Conservation (phyloP, 2,113 vertebrate genomes). For the Paradoxurus hermaphroditus region DNA sequence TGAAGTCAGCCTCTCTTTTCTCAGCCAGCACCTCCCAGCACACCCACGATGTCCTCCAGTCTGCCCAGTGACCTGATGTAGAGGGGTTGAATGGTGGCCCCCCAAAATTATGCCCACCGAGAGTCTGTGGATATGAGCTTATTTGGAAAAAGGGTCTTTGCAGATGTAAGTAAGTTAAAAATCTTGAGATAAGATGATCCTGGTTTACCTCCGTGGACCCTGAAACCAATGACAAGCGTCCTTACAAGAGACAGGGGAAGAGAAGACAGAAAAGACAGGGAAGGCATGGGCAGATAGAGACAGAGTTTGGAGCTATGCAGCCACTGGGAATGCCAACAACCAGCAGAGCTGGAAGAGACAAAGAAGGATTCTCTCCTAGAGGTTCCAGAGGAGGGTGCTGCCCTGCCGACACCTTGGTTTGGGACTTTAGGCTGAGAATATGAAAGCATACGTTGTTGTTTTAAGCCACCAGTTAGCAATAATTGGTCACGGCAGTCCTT, state of each 20-base stretch:
- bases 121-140: background rate
- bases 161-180: background rate
- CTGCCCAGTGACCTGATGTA: background rate
- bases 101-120: background rate
- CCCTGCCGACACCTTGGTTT: background rate
- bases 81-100: background rate
- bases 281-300: background rate
- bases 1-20: background rate
- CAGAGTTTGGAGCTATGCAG: background rate
- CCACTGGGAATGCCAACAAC: background rate
- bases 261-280: background rate
- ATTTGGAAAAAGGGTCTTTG: background rate
- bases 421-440: background rate
- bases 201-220: background rate
- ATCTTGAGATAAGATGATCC: background rate
- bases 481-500: background rate
- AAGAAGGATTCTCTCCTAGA: background rate
- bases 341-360: background rate
- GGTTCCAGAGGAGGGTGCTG: background rate
- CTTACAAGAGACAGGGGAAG: background rate
- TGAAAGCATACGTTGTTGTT: background rate
- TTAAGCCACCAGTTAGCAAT: background rate
- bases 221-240: background rate
- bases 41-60: background rate
- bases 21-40: background rate